These are phyloP conservation scores for Aspidiotus destructor DNA, from an alignment of 2,888 invertebrate species.

Conservation along the genomic window DNA sequence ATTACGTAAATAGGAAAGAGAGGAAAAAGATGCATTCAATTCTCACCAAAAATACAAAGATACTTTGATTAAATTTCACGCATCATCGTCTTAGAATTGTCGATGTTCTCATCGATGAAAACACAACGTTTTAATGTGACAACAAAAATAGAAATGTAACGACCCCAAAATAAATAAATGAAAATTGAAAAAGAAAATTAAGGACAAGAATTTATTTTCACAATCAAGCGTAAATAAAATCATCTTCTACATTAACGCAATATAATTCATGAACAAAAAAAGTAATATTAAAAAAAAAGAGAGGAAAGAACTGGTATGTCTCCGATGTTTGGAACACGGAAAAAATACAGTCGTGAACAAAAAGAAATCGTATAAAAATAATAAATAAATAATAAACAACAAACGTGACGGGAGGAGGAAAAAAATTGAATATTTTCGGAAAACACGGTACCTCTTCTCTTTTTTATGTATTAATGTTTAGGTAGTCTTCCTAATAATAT, in stretches of 20 bases:
- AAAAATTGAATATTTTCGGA: not conserved
- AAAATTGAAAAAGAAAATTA: not conserved
- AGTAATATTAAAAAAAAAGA: not conserved
- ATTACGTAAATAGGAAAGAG: not conserved
- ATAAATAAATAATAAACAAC: not conserved
- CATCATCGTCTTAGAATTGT: not conserved
- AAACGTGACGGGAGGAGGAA: constrained; percentile 2
- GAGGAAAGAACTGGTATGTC: not conserved
- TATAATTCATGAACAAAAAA: not conserved
- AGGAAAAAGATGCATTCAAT: not conserved
- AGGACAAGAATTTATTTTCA: constrained; percentile 5
- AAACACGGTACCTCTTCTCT: not conserved
- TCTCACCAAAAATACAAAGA: not conserved
- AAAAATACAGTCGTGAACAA: constrained; percentile 6
- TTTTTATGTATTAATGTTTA: no score
- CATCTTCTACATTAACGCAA: constrained; percentile 2
- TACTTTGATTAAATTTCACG: not conserved
- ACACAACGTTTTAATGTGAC: no score
- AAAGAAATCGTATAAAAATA: not conserved
- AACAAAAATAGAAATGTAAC: not conserved
- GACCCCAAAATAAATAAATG: not conserved
- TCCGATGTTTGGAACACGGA: not conserved
- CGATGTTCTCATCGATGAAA: no score
- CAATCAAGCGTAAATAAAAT: constrained; percentile 14
- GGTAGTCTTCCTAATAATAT: constrained; percentile 24